Evolutionary conservation across 2,113 vertebrate species (phyloP), one percentile per base, ranked within the genome.

Genomic region (Clarias batrachus): DNA sequence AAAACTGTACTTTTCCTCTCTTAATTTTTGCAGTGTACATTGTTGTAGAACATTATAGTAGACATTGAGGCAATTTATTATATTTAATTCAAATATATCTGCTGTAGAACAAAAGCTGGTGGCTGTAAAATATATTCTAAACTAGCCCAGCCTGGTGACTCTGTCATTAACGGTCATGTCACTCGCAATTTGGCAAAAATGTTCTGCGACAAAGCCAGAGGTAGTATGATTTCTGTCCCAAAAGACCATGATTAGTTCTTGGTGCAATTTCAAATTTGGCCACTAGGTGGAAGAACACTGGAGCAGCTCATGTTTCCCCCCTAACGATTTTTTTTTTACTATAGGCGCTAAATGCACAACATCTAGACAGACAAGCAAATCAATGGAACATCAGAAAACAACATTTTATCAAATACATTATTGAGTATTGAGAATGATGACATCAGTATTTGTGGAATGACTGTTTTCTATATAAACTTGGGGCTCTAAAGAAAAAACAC

Each of bases 311-410:
- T 48, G 48, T 48, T 5, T 6, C 48, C 7, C 48, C 7, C 66
- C 30, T 13, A 30, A 68, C 1, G 0, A 0, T 4, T 4, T 1
- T 66, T n/a, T 30, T 10, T 25, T n/a, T 25, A 10, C 21, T 74
- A 74, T 10, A 74, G 3, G 12, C 4, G 27, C 1, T 17, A 33
- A 70, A 30, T 33, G 16, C 27, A 68, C 65, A 70, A 68, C 12
- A 68, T 16, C 68, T 71, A 37, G 7, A 37, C 11, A 73, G 19
- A 41, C 33, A 12, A 23, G 19, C 33, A 73, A 23, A 11, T 37
- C 33, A 41, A 37, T 19, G 17, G 33, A 71, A 71, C 33, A 41
- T 70, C 27, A 33, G 10, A 17, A 33, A 33, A 17, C 13, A 68
- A 3, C 65, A 27, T 14, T 65, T 65, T n/a, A 0, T 16, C 13